Evolutionary conservation across 2,888 invertebrate species (phyloP), one percentile per base, ranked within the genome.

Genomic region (Eurois occulta): DNA sequence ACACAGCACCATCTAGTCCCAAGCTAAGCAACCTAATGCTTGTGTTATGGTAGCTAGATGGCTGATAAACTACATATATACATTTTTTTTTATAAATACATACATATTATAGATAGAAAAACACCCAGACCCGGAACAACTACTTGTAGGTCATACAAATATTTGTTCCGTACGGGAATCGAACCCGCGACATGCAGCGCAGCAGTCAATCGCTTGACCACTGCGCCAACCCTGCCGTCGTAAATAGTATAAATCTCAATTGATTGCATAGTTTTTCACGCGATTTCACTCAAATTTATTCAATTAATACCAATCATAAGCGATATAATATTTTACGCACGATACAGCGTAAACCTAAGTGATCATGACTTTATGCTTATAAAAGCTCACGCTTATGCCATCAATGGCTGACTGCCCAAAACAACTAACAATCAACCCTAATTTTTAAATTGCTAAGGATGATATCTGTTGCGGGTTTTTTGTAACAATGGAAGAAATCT

Each of bases 381-480:
- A 62, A 72, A 75, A 41, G n/a, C 28, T 75, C 32, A 58, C 38
- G 21, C 3, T 35, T 60, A 28, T n/a, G n/a, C n/a, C 43, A 66
- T 66, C 24, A 69, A 18, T 18, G 66, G n/a, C 6, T 62, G 32
- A 1, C 24, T 11, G 21, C 43, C n/a, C 6, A 55, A 35, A 62
- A 72, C 72, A 80, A 84, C 52, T 77, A 66, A 67, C 72, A 76
- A 80, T 77, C 71, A 68, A 74, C 68, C 73, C 28, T 81, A 77
- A 84, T 81, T 80, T 64, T 70, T 46, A 67, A 77, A 84, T 74
- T 24, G 41, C 21, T 52, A 18, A 71, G 52, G 65, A 72, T 69
- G 24, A 70, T 76, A 80, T 70, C 48, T 69, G 68, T 70, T 13
- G 35, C 58, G 48, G 16, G 13, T n/a, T 80, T 69, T 75, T 60